Base-by-base conservation (phyloP, 2,113 vertebrate species). In the Illadopsis cleaveri region DNA sequence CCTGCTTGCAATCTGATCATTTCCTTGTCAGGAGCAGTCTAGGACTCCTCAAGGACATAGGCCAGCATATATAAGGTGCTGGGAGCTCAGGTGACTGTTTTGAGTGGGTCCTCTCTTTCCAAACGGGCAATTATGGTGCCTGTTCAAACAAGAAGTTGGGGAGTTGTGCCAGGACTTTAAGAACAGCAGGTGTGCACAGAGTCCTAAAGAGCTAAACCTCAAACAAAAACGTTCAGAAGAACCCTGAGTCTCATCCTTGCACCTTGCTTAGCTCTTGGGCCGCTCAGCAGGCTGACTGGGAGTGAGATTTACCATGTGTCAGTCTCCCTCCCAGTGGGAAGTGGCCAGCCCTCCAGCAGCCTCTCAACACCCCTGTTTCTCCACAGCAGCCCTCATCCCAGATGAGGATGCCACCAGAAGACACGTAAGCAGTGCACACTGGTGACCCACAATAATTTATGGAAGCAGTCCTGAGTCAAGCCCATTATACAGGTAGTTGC, bases 371-470 rank as follows among this genome's bases (percentile, higher is more conserved):
- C 2, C 2, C 7, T 35, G 10, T 5, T 27, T 31, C 21, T n/a
- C 15, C 31, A 10, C 7, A 27, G 24, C 19, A 69, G 13, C 33
- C 30, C 37, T 30, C 40, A 62, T 68, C 12, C 33, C 17, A 15
- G 33, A 28, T 27, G 23, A 35, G 11, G 10, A 4, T 13, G 71
- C 5, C 6, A 1, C 28, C 40, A 60, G n/a, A 16, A 57, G 22
- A 5, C 5, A 10, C 12, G 6, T 3, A 11, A 11, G 22, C 44
- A 17, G 3, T 2, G 12, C 20, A 50, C 12, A 11, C 5, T 3
- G 0, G 7, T 5, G 1, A 57, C 20, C 11, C 38, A 11, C 0
- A 1, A 2, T 1, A 44, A 9, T 33, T 50, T 58, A 33, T 61
- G 44, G 58, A 66, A 66, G 35, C 47, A 42, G 10, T 15, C 22